These are phyloP conservation scores for Pteropus alecto DNA, from an alignment of 2,113 vertebrate genomes.

Conservation along the genomic window DNA sequence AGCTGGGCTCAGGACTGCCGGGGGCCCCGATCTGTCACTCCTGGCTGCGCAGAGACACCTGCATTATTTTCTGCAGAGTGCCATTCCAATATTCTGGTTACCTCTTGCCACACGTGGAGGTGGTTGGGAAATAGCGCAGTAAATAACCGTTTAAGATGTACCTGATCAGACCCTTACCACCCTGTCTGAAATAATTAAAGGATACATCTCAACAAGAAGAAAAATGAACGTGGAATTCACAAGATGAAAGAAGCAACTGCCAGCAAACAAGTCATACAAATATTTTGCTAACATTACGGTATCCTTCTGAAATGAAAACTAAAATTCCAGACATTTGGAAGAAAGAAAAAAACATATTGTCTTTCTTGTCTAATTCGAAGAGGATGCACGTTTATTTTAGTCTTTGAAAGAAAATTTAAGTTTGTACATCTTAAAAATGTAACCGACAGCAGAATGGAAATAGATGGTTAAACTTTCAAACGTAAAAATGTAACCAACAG, in stretches of 20 bases:
- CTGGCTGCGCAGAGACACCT: neutral
- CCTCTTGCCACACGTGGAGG: fast-evolving
- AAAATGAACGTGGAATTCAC: neutral
- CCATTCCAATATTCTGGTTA: neutral
- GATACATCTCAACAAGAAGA: neutral
- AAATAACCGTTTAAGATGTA: neutral
- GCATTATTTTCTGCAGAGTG: no score
- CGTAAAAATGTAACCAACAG: neutral
- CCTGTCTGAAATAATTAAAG: neutral
- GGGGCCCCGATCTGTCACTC: neutral
- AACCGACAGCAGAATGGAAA: neutral
- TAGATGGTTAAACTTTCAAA: neutral
- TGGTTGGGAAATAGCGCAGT: neutral
- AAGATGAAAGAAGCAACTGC: neutral
- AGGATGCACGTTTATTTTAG: neutral
- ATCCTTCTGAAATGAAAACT: neutral
- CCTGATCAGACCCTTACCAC: neutral
- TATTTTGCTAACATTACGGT: neutral
- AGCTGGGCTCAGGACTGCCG: neutral
- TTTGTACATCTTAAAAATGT: neutral
- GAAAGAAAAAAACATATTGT: neutral
- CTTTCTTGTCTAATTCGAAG: neutral
- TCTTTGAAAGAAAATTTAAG: neutral
- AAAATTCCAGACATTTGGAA: neutral
- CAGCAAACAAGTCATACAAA: neutral